Percentiles rank a stretch among this genome's conserved stretches.
phyloP scores from a whole-genome alignment of 1,140 invertebrate genomes.

The Hermetia illucens region DNA sequence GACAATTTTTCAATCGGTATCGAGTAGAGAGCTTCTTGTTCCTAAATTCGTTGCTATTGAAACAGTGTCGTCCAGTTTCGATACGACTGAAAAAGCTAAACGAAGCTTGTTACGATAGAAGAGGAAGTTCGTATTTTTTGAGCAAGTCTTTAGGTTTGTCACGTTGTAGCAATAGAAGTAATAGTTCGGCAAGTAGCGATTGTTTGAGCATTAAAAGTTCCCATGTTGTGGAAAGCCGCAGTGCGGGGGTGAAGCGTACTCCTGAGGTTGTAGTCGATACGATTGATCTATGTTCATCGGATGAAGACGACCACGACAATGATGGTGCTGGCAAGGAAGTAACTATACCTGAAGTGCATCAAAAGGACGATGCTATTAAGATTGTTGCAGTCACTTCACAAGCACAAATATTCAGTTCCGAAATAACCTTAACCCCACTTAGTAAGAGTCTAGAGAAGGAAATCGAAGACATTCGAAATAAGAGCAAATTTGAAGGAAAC shows the following conservation, averaged over 20 bases:
- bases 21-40: conserved; percentile 22
- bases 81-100: conserved; percentile 31
- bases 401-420: too few species aligned
- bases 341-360: too few species aligned
- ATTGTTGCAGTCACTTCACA: too few species aligned
- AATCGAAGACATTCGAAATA: background rate
- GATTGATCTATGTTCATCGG: conserved; percentile 39
- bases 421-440: conserved; percentile 1
- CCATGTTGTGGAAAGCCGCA: too few species aligned
- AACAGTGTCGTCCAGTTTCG: conserved; percentile 31
- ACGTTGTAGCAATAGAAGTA: too few species aligned
- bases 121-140: too few species aligned
- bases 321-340: background rate
- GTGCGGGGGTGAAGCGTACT: too few species aligned
- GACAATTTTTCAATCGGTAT: conserved; percentile 20
- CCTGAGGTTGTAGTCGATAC: conserved; percentile 33
- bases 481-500: background rate
- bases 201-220: too few species aligned
- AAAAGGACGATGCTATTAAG: too few species aligned
- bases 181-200: too few species aligned
- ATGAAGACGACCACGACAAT: conserved; percentile 27
- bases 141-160: too few species aligned
- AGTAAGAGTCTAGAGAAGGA: background rate
- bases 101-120: too few species aligned
- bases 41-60: conserved; percentile 23